Conservation (phyloP, 2,888 invertebrate species). For the Arge pagana region DNA sequence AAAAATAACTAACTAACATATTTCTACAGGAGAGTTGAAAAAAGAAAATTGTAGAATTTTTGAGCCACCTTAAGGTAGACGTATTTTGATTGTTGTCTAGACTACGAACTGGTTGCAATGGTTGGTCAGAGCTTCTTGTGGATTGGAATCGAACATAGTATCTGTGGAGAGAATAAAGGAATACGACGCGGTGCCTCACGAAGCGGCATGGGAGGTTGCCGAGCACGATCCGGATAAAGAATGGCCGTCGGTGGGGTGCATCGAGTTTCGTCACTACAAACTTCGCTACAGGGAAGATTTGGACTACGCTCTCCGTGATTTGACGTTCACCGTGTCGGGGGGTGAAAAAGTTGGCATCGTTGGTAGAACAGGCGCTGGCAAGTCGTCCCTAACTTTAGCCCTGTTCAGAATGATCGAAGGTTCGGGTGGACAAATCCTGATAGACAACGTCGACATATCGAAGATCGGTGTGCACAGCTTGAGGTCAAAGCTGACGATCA, state of each 20-base stretch:
- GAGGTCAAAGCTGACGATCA: not conserved
- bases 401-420: constrained; percentile 34
- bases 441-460: not conserved
- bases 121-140: no score
- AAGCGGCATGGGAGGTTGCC: not conserved
- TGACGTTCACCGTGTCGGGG: constrained; percentile 52
- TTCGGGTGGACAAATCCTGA: not conserved
- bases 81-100: constrained; percentile 56
- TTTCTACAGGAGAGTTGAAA: no score
- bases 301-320: not conserved
- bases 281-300: not conserved
- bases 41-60: no score
- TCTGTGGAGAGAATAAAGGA: not conserved
- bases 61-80: no score
- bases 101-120: constrained; percentile 92
- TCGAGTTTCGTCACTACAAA: not conserved
- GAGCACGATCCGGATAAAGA: not conserved
- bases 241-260: not conserved
- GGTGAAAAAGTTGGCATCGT: no score
- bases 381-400: constrained; percentile 59
- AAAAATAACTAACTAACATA: not conserved
- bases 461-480: not conserved
- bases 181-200: not conserved
- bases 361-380: no score
- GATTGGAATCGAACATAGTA: not conserved